Base-by-base conservation (phyloP, 2,113 vertebrate genomes). In the Periophthalmus modestus region DNA sequence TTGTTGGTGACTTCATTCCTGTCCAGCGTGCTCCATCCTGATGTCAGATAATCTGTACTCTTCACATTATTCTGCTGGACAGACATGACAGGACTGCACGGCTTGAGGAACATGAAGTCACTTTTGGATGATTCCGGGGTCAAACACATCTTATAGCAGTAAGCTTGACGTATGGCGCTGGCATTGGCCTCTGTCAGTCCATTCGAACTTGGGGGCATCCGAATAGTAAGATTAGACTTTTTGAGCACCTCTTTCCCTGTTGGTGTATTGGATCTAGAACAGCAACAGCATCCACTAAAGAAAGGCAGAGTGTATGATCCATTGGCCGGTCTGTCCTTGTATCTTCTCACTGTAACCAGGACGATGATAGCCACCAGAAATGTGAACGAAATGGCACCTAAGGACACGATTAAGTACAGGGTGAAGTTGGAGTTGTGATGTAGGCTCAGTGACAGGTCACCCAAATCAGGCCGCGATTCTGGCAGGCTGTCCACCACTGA, bases 71-170 rank as follows among this genome's bases (percentile, higher is more conserved):
- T 96, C 58, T 91, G 82, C 0, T 87, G 89, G 1, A 81, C 74
- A 0, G 87, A 85, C 2, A 86, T 77, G 0, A 88, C 80, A 0
- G 94, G 93, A 36, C 93, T 95, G 84, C 91, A 95, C 9, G 96
- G 94, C 74, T 96, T 97, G 13, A 97, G 91, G 83, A 97, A 97
- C 95, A 96, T 96, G 77, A 97, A 96, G 89, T 96, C 95, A 0
- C 95, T 95, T 84, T 95, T 95, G 61, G 95, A 94, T 7, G 95
- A 95, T 36, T 95, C 95, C 0, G 95, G 95, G 12, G 93, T 94
- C 0, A 97, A 89, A 73, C 94, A 96, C 89, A 96, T 94, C 78
- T 96, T 95, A 79, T 96, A 96, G 87, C 95, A 96, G 68, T 96
- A 96, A n/a, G 93, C 93, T 0, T 93, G 95, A 6, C 89, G 89